A percentile compares a stretch with the other conserved stretches of the same genome.
phyloP scores from a whole-genome alignment of 2,113 vertebrate species.

The Raja brachyura region DNA sequence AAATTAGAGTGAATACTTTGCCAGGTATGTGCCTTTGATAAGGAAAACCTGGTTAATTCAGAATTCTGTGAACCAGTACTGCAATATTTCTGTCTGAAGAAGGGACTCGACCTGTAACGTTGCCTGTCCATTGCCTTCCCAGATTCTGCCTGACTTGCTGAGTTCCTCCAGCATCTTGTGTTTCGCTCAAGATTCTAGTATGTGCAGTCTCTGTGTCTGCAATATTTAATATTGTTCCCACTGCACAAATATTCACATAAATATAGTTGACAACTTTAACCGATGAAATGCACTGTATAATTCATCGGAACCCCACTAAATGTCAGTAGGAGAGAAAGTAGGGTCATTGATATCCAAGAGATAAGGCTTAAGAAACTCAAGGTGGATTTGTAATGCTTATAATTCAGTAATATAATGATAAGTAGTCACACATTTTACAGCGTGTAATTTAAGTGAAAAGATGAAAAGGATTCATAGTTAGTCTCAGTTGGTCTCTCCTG shows the following conservation, averaged over 20 bases:
- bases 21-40: neutral
- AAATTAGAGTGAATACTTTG: neutral
- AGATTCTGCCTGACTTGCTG: no score
- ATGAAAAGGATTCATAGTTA: neutral
- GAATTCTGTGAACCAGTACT: neutral
- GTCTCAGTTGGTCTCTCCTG: neutral
- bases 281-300: neutral
- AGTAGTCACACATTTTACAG: neutral
- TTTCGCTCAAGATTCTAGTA: no score
- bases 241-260: neutral
- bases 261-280: neutral
- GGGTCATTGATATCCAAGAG: neutral
- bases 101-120: no score
- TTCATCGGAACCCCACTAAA: neutral
- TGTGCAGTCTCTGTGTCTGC: neutral
- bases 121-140: no score
- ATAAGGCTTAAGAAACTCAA: neutral
- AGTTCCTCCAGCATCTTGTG: no score
- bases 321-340: neutral
- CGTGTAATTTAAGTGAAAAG: no score
- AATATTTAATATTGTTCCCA: neutral
- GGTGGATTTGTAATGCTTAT: conserved; percentile 1
- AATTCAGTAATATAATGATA: neutral
- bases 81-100: no score
- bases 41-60: neutral